Base-by-base conservation (phyloP, 2,888 invertebrate species). In the Volucella inanis region DNA sequence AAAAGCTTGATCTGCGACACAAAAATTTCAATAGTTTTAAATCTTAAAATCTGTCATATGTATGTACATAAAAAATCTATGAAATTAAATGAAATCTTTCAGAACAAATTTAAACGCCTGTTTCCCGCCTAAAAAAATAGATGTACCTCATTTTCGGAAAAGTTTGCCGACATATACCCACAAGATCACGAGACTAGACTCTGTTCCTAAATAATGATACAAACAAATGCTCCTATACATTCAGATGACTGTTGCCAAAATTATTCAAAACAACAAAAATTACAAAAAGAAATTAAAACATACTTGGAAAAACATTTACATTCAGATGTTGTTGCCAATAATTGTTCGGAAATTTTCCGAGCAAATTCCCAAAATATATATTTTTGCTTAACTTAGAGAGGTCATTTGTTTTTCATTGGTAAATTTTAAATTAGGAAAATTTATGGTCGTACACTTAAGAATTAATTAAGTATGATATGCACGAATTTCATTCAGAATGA, bases 271-370 rank as follows among this genome's bases (percentile, higher is more conserved):
- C 4, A 54, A 61, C 1, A 55, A 31, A 70, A 47, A 57, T 38
- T n/a, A 52, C 31, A 10, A 11, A 45, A 57, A 31, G 22, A 15
- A 47, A 38, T n/a, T 11, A 49, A 61, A 74, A 74, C 57, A 43
- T 54, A 78, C 61, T 76, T 76, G 59, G 61, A 68, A 77, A 68
- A 22, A 45, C 50, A 54, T 76, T 55, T 62, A 67, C 31, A 49
- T 43, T 49, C 39, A 10, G 22, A 49, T 62, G 43, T 67, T 72
- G 52, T 62, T 81, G 80, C 80, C 75, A 81, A 75, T 76, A 68
- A 67, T n/a, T 15, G 41, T 22, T 55, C 68, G 76, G 76, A 77
- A 75, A 62, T 75, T 80, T 75, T 79, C 45, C 39, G 38, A 22
- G 57, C 55, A 55, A 18, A 65, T 72, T n/a, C 52, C 50, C 38